Base-by-base conservation (phyloP, 35 echinoderm and acorn worm species). In the Holothuria glaberrima region DNA sequence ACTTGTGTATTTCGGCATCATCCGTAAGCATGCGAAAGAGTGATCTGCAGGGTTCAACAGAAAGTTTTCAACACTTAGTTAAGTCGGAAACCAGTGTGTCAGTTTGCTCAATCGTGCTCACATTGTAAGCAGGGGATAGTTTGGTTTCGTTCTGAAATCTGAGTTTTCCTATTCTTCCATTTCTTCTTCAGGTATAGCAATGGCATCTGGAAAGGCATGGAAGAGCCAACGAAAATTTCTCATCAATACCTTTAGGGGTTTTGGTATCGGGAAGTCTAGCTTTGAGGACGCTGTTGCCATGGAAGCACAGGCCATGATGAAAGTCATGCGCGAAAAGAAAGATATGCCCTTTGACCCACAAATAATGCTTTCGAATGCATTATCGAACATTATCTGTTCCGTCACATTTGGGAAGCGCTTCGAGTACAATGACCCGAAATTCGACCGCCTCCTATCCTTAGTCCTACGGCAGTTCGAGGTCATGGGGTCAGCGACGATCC, bases 261-360 rank as follows among this genome's bases (percentile, higher is more conserved):
- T 95, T 46, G 94, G 90, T 20, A 56, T 95, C 16, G 94, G 94
- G 0, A 95, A 88, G 80, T 90, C 91, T 29, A 93, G 87, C 30
- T 90, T 92, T 27, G 87, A 92, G 38, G 68, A 86, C 56, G 36
- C 68, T 1, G 83, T 93, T 44, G 79, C 91, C 61, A 83, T 29
- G 19, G 94, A 95, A 73, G 91, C 91, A 5, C 56, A 48, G 0
- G 80, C 80, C 14, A 84, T 84, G 80, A 61, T 63, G 80, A 25
- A n/a, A 14, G 80, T 61, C 26, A 59, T 84, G 33, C 28, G 6
- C 16, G 80, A 61, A 30, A 84, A 69, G 36, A 68, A 68, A 16
- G 76, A 57, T n/a, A 14, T 9, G 1, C 57, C 88, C 6, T 86
- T 86, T 32, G 68, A 94, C 50, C 92, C 88, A n/a, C 30, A 90